phyloP scores from a whole-genome alignment of 2,113 vertebrate species.

The Setophaga kirtlandii region DNA sequence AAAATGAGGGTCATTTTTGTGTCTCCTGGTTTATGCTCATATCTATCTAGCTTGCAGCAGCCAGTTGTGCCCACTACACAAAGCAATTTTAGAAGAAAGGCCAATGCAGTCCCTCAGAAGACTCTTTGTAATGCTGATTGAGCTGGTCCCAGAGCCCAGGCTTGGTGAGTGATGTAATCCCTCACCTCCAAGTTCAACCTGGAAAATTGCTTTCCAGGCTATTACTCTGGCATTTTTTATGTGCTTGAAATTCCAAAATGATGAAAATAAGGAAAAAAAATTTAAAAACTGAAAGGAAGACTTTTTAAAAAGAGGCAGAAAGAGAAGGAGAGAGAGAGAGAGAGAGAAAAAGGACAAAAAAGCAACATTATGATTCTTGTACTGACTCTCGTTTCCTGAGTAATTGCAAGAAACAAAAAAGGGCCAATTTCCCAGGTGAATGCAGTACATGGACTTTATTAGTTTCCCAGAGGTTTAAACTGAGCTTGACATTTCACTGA shows the following conservation, averaged over 20 bases:
- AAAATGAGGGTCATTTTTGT: neutral
- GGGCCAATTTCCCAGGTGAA: conserved; percentile 32
- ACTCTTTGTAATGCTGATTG: neutral
- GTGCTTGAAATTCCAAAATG: conserved; percentile 19
- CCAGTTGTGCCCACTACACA: neutral
- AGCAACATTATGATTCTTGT: neutral
- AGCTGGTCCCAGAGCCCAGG: neutral
- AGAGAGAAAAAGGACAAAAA: neutral
- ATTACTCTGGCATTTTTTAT: conserved; percentile 19
- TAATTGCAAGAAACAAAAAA: conserved; percentile 11
- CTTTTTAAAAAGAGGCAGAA: neutral
- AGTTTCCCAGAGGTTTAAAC: conserved; percentile 57
- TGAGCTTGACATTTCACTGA: conserved; percentile 48
- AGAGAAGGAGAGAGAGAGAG: neutral
- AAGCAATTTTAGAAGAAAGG: neutral
- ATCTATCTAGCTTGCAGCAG: neutral
- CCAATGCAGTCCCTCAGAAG: neutral
- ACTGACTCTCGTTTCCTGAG: neutral
- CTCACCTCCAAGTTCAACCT: conserved; percentile 31
- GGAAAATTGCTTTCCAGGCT: conserved; percentile 38
- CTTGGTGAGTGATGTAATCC: conserved; percentile 33
- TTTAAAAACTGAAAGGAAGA: neutral
- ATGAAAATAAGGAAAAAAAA: conserved; percentile 26
- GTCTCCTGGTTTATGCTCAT: neutral
- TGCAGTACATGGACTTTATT: neutral